Percentiles rank a stretch among this genome's conserved stretches.
Evolutionary conservation across 2,888 invertebrate species (phyloP).

Genomic region (Teleiodes luculella): DNA sequence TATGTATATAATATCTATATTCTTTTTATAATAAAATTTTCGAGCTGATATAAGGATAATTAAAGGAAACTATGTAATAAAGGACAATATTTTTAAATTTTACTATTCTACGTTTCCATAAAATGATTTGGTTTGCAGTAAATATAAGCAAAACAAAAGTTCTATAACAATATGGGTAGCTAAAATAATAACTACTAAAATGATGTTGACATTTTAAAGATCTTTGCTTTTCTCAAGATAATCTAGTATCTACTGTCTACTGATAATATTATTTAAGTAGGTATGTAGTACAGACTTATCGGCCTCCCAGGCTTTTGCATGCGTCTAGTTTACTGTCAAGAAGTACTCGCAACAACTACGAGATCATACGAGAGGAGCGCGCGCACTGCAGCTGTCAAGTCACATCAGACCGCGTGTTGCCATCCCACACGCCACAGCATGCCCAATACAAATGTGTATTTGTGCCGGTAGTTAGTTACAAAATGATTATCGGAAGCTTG

Average conservation of each 20-base stretch:
- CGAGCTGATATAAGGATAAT: too few species aligned
- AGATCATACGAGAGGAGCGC: slow-evolving; percentile 10
- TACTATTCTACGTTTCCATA: too few species aligned
- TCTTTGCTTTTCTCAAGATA: not conserved
- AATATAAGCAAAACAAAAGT: too few species aligned
- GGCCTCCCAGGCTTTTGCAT: slow-evolving; percentile 2
- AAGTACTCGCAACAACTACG: slow-evolving; percentile 7
- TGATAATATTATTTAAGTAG: not conserved
- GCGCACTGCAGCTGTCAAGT: slow-evolving; percentile 24
- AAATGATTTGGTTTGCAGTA: too few species aligned
- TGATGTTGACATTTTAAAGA: not conserved
- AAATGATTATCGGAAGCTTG: slow-evolving; percentile 67
- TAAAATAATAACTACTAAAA: too few species aligned
- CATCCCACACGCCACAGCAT: slow-evolving; percentile 24
- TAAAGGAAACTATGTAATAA: too few species aligned
- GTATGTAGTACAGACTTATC: not conserved
- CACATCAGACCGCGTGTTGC: slow-evolving; percentile 37
- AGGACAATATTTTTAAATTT: too few species aligned
- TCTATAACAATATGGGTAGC: too few species aligned
- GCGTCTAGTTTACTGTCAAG: slow-evolving; percentile 9
- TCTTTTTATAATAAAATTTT: too few species aligned
- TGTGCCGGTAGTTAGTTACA: slow-evolving; percentile 46
- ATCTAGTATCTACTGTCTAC: not conserved
- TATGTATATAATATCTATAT: too few species aligned
- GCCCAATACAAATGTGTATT: slow-evolving; percentile 26